Conservation (phyloP, 1,140 invertebrate genomes). For the Camponotus pennsylvanicus region DNA sequence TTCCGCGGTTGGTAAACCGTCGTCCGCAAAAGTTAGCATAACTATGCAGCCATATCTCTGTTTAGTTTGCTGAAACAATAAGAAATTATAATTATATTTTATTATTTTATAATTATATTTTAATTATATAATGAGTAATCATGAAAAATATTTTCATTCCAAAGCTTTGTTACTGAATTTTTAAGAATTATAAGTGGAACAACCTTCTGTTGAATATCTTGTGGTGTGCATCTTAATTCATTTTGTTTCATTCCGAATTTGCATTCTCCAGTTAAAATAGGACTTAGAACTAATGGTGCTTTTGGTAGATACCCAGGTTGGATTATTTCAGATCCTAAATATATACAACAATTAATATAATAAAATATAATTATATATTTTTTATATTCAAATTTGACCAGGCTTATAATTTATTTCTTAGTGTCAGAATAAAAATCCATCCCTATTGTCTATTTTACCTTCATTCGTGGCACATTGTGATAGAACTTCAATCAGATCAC, state of each 20-base stretch:
- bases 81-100: neutral
- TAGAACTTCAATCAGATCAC: slow-evolving; percentile 66
- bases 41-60: slow-evolving; percentile 74
- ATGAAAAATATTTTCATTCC: slow-evolving; percentile 1
- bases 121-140: neutral
- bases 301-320: slow-evolving; percentile 71
- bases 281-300: slow-evolving; percentile 78
- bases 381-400: neutral
- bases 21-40: slow-evolving; percentile 79
- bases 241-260: neutral
- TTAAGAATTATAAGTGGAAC: neutral
- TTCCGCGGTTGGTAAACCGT: slow-evolving; percentile 72
- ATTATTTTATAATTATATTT: neutral
- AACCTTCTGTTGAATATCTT: slow-evolving; percentile 61
- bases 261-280: slow-evolving; percentile 36
- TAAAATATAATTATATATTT: neutral
- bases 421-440: neutral
- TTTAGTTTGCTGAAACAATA: slow-evolving; percentile 40
- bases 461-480: slow-evolving; percentile 10
- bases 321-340: slow-evolving; percentile 64
- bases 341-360: slow-evolving; percentile 19
- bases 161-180: neutral
- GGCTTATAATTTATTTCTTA: slow-evolving; percentile 22
- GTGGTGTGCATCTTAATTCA: neutral
- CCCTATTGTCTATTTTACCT: slow-evolving; percentile 42